Base-by-base conservation (phyloP, 2,113 vertebrate genomes). In the Atherinomorus stipes region DNA sequence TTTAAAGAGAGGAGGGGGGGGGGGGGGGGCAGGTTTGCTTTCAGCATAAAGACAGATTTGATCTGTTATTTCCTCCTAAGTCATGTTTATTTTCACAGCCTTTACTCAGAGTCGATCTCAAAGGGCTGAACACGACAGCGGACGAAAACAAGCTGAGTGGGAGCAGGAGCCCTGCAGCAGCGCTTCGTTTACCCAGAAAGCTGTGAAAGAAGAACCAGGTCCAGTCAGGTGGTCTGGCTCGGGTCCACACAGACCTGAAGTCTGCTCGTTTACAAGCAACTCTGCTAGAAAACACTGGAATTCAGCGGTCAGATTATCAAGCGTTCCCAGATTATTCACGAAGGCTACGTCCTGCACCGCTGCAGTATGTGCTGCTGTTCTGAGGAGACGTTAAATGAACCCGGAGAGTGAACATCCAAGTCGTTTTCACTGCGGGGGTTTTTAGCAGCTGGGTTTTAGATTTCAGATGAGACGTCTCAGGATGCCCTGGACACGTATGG, bases 391-490 rank as follows among this genome's bases (percentile, higher is more conserved):
- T 65, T 49, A 62, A 51, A 61, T 52, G 64, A 73, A 74, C 44
- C 57, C 22, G 1, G 42, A 38, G 78, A 80, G 57, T 80, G 74
- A 85, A 85, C 83, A 85, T 87, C 80, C 68, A 59, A 84, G 74
- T 72, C 59, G 60, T 85, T 87, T 85, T 80, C 77, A 64, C 81
- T 50, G 65, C 42, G 18, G 74, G 63, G 31, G 74, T 75, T 80
- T 85, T 88, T 83, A 88, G 47, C 81, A 85, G 74, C 58, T 18
- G 34, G 67, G 64, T 87, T 73, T 83, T 81, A 81, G 80, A 82
- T n/a, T 80, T 87, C 80, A 63, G 31, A 75, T 62, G 61, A 26
- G 54, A 31, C 76, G 78, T 80, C 66, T 80, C 73, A 85, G 78
- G 67, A 80, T 31, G 59, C 23, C 25, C 37, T 37, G 71, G 10